A percentile compares a stretch with the other conserved stretches of the same genome.
Conservation (phyloP, 2,113 vertebrate species). For the Guaruba guarouba region DNA sequence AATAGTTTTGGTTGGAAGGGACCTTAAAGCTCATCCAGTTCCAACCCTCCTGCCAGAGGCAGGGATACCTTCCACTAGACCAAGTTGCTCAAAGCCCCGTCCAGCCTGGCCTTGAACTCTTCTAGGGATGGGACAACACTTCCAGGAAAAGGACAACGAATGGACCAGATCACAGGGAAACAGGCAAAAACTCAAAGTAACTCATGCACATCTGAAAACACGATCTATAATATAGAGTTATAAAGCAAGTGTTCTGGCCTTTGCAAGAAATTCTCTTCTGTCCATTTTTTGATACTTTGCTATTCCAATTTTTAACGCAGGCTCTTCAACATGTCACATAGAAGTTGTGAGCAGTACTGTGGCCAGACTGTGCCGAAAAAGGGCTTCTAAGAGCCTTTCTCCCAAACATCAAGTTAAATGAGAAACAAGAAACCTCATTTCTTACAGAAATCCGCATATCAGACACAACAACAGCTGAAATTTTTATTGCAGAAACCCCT, state of each 20-base stretch:
- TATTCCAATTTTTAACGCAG: background rate
- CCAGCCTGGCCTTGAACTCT: background rate
- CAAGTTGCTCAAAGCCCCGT: background rate
- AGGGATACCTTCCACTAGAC: background rate
- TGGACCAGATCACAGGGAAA: background rate
- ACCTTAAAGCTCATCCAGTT: background rate
- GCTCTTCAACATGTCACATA: background rate
- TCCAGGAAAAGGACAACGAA: background rate
- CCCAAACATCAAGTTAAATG: background rate
- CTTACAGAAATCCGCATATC: background rate
- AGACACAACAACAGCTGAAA: background rate
- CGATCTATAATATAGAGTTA: background rate
- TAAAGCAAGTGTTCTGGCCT: background rate
- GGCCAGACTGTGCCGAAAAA: background rate
- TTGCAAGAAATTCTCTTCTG: background rate
- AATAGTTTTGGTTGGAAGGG: background rate
- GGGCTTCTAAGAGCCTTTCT: background rate
- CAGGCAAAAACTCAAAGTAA: background rate
- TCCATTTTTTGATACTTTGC: background rate
- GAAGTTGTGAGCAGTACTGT: background rate
- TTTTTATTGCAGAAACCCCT: background rate
- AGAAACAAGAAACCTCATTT: background rate
- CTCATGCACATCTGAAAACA: background rate
- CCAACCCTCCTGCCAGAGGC: background rate
- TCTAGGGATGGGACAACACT: background rate